Evolutionary conservation across 30 jellyfish, hydroid and myxozoan genomes (phyloP).

Genomic region (Turritopsis rubra): DNA sequence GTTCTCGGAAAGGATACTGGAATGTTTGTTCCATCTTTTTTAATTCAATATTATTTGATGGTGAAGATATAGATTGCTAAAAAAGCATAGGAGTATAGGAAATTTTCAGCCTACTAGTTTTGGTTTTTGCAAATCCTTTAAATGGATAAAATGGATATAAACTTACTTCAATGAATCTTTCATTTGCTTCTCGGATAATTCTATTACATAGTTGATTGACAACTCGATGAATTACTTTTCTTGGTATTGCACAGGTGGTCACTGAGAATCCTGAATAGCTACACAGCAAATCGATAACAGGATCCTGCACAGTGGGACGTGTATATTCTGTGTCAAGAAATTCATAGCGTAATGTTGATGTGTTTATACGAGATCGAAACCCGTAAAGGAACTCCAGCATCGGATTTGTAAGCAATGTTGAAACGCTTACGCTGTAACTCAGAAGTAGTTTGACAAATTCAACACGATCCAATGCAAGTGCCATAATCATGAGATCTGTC

Average conservation of each 20-base stretch:
- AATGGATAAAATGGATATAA: neutral
- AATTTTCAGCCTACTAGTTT: too few relatives aligned
- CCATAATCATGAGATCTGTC: slow-evolving; percentile 68
- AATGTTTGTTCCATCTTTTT: slow-evolving; percentile 14
- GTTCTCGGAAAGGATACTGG: slow-evolving; percentile 44
- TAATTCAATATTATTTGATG: neutral
- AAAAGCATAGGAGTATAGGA: neutral
- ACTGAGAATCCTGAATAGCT: neutral
- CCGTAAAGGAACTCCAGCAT: slow-evolving; percentile 58
- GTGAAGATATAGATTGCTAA: neutral
- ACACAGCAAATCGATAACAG: slow-evolving; percentile 20
- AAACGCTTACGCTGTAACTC: slow-evolving; percentile 66
- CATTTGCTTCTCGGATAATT: neutral
- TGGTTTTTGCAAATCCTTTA: neutral
- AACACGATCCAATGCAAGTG: slow-evolving; percentile 65
- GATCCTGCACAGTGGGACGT: neutral
- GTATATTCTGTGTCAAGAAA: neutral
- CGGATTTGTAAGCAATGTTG: slow-evolving; percentile 37
- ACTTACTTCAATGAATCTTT: slow-evolving; percentile 8
- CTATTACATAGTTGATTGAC: neutral
- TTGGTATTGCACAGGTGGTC: neutral
- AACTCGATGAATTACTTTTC: neutral
- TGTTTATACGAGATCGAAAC: slow-evolving; percentile 12
- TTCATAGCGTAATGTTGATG: neutral
- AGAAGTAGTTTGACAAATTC: slow-evolving; percentile 77